Percentiles rank a stretch among this genome's conserved stretches.
These are phyloP conservation scores for Motacilla tschutschensis DNA, from an alignment of 2,113 vertebrate species.

Conservation along the genomic window DNA sequence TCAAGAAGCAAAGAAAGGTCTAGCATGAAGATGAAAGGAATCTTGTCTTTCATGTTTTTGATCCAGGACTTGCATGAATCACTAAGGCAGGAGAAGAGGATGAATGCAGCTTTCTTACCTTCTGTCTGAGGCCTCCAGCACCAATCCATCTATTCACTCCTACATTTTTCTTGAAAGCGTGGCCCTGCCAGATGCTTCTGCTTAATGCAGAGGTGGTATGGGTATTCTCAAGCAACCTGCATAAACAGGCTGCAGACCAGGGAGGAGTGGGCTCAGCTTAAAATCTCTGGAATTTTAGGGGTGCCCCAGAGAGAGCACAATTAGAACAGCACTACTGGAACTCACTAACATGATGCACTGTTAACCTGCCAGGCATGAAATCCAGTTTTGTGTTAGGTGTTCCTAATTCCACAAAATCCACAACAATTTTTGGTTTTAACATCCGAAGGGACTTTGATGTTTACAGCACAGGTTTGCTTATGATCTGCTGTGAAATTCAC, in stretches of 20 bases:
- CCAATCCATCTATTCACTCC: background rate
- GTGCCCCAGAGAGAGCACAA: background rate
- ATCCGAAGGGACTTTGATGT: constrained; percentile 18
- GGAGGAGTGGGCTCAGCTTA: background rate
- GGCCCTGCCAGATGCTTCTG: background rate
- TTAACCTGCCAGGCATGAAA: background rate
- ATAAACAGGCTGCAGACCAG: background rate
- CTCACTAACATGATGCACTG: fast-evolving
- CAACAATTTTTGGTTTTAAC: background rate
- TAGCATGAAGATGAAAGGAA: background rate
- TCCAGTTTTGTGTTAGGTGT: background rate
- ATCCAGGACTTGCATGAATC: background rate
- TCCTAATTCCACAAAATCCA: constrained; percentile 12
- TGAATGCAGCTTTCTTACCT: background rate
- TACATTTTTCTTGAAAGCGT: background rate
- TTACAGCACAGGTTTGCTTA: background rate
- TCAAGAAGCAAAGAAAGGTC: background rate
- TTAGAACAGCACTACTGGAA: background rate
- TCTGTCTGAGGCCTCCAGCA: background rate
- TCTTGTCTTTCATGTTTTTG: background rate
- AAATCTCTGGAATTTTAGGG: constrained; percentile 27
- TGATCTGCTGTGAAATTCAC: background rate
- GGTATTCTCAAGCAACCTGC: background rate
- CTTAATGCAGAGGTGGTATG: background rate
- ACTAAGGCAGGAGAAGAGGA: background rate